Evolutionary conservation across 2,113 vertebrate species (phyloP).

Genomic region (Collichthys lucidus): DNA sequence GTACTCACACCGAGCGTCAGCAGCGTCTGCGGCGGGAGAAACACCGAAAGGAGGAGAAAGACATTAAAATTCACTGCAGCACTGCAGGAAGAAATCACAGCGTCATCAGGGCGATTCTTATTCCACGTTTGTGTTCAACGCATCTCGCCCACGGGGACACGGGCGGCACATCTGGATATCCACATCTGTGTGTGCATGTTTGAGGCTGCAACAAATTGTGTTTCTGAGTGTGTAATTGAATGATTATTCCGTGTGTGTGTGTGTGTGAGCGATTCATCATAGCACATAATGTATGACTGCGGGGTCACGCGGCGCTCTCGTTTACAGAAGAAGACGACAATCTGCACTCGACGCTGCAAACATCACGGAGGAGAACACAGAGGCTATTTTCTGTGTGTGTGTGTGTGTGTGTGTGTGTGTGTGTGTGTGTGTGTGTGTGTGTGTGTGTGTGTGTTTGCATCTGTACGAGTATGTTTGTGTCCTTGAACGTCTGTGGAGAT

Average conservation of each 20-base stretch:
- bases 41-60: conserved; percentile 5
- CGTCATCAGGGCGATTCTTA: conserved; percentile 13
- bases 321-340: conserved; percentile 56
- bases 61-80: conserved; percentile 12
- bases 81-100: conserved; percentile 5
- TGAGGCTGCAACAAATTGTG: conserved; percentile 42
- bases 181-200: conserved; percentile 56
- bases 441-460: conserved; percentile 35
- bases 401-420: conserved; percentile 14
- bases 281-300: conserved; percentile 45
- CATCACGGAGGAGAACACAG: conserved; percentile 47
- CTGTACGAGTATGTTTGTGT: conserved; percentile 49
- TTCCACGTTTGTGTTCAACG: conserved; percentile 27
- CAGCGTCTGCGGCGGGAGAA: neutral
- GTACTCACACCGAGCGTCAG: conserved; percentile 9
- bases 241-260: conserved; percentile 30
- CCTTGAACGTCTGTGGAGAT: conserved; percentile 63
- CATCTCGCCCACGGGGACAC: neutral
- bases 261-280: conserved; percentile 37
- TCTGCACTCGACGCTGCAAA: conserved; percentile 36
- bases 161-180: conserved; percentile 46
- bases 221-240: conserved; percentile 62
- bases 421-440: conserved; percentile 12
- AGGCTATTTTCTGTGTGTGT: conserved; percentile 39
- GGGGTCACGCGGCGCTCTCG: conserved; percentile 45